These are phyloP conservation scores for Atlantisia rogersi DNA, from an alignment of 2,113 vertebrate genomes.

Conservation along the genomic window DNA sequence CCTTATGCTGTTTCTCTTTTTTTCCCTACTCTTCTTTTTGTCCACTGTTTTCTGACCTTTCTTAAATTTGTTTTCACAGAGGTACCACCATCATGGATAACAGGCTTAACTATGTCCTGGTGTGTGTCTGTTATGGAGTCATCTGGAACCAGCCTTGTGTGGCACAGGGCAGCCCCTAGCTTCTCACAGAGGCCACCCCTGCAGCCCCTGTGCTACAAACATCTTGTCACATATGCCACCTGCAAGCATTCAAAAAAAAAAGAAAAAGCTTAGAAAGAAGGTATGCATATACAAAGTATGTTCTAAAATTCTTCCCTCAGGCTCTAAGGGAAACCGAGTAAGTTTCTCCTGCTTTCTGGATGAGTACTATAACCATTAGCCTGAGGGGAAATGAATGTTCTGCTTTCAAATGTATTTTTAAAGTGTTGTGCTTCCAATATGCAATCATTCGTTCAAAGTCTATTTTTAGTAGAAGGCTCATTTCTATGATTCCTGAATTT, in stretches of 20 bases:
- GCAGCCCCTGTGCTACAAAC: background rate
- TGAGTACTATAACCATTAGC: background rate
- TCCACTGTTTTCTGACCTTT: background rate
- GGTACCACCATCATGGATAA: background rate
- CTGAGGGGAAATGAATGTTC: background rate
- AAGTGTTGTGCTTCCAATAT: background rate
- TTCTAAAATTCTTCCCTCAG: background rate
- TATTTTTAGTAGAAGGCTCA: background rate
- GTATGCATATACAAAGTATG: background rate
- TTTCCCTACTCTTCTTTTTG: background rate
- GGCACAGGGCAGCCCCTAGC: rapidly evolving
- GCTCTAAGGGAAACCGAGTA: background rate
- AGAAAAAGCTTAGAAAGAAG: background rate
- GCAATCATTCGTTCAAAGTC: background rate
- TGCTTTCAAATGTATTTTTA: background rate
- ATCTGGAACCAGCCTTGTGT: rapidly evolving
- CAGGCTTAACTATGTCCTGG: background rate
- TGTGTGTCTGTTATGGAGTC: rapidly evolving
- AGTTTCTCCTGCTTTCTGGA: background rate
- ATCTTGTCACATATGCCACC: rapidly evolving
- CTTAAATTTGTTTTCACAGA: background rate
- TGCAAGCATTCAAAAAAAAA: background rate
- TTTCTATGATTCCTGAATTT: background rate
- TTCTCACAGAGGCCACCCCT: background rate
- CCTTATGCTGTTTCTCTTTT: background rate